A percentile compares a stretch with the other conserved stretches of the same genome.
Conservation (phyloP, 2,797 vertebrate genomes). For the Sebastolobus altivelis region DNA sequence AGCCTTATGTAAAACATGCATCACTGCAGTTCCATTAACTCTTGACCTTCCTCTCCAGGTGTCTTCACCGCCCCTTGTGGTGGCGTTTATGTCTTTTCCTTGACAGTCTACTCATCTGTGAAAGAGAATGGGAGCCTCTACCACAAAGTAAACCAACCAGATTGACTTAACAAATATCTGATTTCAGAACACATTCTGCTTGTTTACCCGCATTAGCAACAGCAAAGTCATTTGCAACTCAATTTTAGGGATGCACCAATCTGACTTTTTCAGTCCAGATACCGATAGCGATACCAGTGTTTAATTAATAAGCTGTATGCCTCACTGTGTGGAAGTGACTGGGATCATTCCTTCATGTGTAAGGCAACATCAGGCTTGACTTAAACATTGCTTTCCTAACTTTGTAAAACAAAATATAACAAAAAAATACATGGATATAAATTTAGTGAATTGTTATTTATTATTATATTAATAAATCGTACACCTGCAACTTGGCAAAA, state of each 20-base stretch:
- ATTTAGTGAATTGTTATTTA: no score
- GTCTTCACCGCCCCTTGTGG: slow-evolving; percentile 75
- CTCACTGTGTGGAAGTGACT: no score
- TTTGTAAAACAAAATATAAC: no score
- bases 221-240: neutral
- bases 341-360: no score
- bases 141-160: slow-evolving; percentile 66
- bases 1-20: neutral
- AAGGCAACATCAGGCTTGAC: no score
- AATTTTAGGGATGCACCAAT: neutral
- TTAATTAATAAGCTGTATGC: no score
- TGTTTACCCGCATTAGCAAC: neutral
- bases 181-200: neutral
- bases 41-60: slow-evolving; percentile 63
- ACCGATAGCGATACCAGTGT: no score
- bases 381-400: no score
- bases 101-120: slow-evolving; percentile 73
- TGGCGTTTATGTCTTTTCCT: slow-evolving; percentile 81
- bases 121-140: slow-evolving; percentile 55
- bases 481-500: no score
- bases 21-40: neutral
- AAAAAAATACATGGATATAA: no score
- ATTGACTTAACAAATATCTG: neutral
- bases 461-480: no score
- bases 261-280: no score